Base-by-base conservation (phyloP, 2,113 vertebrate genomes). In the Scortum barcoo region DNA sequence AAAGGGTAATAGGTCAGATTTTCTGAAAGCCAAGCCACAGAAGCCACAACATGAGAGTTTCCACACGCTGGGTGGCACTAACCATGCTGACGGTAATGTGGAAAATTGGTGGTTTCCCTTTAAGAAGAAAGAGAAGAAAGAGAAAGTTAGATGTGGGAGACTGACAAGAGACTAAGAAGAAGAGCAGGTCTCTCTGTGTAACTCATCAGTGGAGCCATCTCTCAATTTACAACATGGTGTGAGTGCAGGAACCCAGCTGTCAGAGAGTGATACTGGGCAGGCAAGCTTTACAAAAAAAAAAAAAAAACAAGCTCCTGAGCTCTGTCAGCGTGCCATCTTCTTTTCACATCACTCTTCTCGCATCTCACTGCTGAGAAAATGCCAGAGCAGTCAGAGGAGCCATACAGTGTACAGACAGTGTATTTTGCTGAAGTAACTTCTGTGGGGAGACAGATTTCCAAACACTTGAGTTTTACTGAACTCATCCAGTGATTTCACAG, bases 401-500 rank as follows among this genome's bases (percentile, higher is more conserved):
- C 22, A 20, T n/a, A 24, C 5, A 51, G 68, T 48, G 50, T 19
- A 26, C 40, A n/a, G 40, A 50, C 57, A 30, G 58, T 28, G 46
- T 8, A 10, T 40, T 72, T 58, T 68, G 26, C 36, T 20, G 5
- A 61, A 28, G 30, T 33, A 68, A 83, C 76, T 70, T 77, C 61
- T 38, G 62, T 33, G 9, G n/a, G n/a, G 57, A 51, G 0, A n/a
- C 61, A 26, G 50, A 62, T n/a, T 72, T 71, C 72, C 53, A 46
- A 38, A 19, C 1, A 22, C 53, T 63, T 38, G 33, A 38, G 56
- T 73, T 75, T 60, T 13, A 53, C 67, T 33, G 67, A 78, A 78
- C 42, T 76, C 61, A 69, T 83, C 68, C 67, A 38, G 65, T 48
- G 78, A 89, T 84, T 82, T 89, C 54, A 76, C 73, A 86, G 83